Evolutionary conservation across 64 coral and sea anemone genomes (phyloP), one percentile per base, ranked within the genome.

Genomic region (Dendrophyllia cribrosa): DNA sequence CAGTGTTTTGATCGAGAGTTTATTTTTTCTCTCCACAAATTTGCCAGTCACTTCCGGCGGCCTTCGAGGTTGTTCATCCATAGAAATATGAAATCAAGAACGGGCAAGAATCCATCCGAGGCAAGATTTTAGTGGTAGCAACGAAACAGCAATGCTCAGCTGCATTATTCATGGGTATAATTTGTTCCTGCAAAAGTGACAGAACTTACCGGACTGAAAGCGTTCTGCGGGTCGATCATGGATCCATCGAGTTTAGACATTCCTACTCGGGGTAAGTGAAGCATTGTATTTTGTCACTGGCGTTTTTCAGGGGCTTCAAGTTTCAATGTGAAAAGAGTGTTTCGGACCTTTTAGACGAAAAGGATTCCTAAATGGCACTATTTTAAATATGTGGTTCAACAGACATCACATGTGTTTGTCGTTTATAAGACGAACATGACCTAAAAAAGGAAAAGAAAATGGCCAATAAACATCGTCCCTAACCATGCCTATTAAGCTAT

Each of bases 131-230:
- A 17, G 72, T 2, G 16, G 15, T 51, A 84, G 9, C n/a, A 23
- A 14, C 10, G 6, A 43, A 68, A 50, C 44, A 50, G 45, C 17
- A 50, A 84, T 84, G 80, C 6, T 51, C 8, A 64, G 19, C 44
- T 12, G 17, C n/a, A 51, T 51, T 68, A 50, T 84, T 20, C 20
- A 84, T 84, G 80, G 80, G 80, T 68, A 51, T 84, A 51, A 68
- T 84, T n/a, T 84, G 80, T 84, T 84, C 80, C 62, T 84, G 80
- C 63, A 63, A 49, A 2, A 67, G 62, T 20, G 45, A 67, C 59
- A 64, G 58, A 46, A 67, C 44, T 67, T 66, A 61, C 46, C 60
- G 62, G 19, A 21, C 80, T 14, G 80, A 84, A 68, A 67, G 80
- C 19, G 20, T 67, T 46, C 62, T 84, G 3, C 44, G 47, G 60